A percentile compares a stretch with the other conserved stretches of the same genome.
Evolutionary conservation across 2,797 vertebrate genomes (phyloP).

Genomic region (Epinephelus coioides): DNA sequence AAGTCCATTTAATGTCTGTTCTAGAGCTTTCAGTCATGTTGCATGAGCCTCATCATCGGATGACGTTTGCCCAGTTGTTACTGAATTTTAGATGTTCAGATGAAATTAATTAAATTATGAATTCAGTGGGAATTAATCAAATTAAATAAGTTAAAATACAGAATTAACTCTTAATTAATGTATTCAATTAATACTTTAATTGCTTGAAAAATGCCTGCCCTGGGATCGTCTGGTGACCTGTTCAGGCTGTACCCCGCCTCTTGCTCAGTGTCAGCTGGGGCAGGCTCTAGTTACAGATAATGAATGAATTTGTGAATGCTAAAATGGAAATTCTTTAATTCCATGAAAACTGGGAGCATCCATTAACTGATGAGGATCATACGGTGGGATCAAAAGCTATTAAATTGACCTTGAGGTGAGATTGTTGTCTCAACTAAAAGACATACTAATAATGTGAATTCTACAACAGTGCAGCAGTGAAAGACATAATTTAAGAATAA

Average conservation of each 20-base stretch:
- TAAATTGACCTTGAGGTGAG: not conserved
- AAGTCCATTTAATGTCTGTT: not conserved
- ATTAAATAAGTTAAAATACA: not conserved
- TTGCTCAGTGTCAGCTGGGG: no score
- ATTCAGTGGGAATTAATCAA: not conserved
- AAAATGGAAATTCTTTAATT: not conserved
- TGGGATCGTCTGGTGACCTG: no score
- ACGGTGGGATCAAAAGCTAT: conserved; percentile 9
- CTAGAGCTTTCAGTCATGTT: conserved; percentile 1
- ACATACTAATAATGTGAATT: not conserved
- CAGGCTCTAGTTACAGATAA: no score
- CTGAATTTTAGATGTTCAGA: not conserved
- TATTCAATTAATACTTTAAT: conserved; percentile 2
- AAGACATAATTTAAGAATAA: not conserved
- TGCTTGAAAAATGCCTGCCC: not conserved
- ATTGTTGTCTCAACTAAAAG: not conserved
- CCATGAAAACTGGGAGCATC: not conserved
- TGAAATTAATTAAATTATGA: not conserved
- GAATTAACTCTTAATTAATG: not conserved
- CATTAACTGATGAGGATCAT: conserved; percentile 18
- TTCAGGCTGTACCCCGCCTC: no score
- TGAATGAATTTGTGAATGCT: no score
- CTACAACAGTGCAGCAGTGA: no score
- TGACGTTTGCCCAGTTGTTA: not conserved
- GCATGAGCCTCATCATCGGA: conserved; percentile 3